Evolutionary conservation across 2,797 vertebrate species (phyloP).

Genomic region (Jordanella pulchra): DNA sequence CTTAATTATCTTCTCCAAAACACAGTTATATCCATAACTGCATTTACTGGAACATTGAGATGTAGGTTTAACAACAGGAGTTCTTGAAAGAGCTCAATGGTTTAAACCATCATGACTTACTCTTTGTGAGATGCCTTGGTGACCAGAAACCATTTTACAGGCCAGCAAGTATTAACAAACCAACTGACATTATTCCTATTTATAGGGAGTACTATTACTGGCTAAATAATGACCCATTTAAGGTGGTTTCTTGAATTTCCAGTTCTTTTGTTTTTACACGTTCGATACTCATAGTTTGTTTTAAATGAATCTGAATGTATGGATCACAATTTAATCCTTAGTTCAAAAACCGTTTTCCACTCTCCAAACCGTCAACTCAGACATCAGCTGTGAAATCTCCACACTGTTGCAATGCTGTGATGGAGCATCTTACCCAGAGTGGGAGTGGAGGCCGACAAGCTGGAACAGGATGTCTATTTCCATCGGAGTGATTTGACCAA

Average conservation of each 20-base stretch:
- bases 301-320: too few relatives aligned
- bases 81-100: neutral
- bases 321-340: too few relatives aligned
- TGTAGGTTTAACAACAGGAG: neutral
- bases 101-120: neutral
- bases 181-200: neutral
- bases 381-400: neutral
- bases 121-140: neutral
- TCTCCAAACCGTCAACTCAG: too few relatives aligned
- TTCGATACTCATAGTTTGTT: neutral
- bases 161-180: neutral
- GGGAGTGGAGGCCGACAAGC: constrained; percentile 88
- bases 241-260: neutral
- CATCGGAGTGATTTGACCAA: constrained; percentile 93
- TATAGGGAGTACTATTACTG: neutral
- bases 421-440: constrained; percentile 86
- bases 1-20: neutral
- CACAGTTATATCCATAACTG: neutral
- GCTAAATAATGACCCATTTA: neutral
- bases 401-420: neutral
- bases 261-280: neutral
- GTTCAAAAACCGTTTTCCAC: too few relatives aligned
- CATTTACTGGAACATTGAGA: neutral
- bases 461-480: constrained; percentile 95
- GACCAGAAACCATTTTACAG: neutral